Percentiles rank a stretch among this genome's conserved stretches.
Conservation (phyloP, 2,888 invertebrate genomes). For the Lasiommata megera region DNA sequence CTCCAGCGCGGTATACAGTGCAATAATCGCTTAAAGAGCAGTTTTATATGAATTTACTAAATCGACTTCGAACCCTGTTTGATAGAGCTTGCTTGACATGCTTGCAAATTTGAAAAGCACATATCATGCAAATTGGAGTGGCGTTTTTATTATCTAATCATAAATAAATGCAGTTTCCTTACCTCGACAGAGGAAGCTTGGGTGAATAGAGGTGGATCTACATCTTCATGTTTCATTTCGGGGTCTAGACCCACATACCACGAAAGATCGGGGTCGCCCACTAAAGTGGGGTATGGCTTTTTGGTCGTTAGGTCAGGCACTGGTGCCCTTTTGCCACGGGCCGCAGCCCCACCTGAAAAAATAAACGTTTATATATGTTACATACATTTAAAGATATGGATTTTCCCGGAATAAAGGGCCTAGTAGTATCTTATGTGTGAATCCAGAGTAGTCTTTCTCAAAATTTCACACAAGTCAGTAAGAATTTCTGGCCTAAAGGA, state of each 20-base stretch:
- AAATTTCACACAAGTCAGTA: too few relatives aligned
- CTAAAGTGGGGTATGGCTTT: slow-evolving; percentile 57
- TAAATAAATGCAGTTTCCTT: not conserved
- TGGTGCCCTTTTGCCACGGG: slow-evolving; percentile 57
- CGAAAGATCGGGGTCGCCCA: slow-evolving; percentile 63
- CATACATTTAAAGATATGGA: too few relatives aligned
- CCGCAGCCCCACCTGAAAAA: slow-evolving; percentile 29
- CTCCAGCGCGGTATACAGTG: too few relatives aligned
- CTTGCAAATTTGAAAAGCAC: not conserved
- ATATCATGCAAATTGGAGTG: not conserved
- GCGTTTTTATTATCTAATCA: not conserved
- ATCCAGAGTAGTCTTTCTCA: too few relatives aligned
- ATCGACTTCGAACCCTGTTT: too few relatives aligned
- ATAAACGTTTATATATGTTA: not conserved
- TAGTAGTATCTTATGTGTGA: too few relatives aligned
- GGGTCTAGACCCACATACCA: slow-evolving; percentile 78
- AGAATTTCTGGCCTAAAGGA: too few relatives aligned
- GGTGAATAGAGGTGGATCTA: slow-evolving; percentile 55
- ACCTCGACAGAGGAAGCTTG: slow-evolving; percentile 65
- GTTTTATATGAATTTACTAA: too few relatives aligned
- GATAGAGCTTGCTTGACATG: too few relatives aligned
- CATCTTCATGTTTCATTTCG: slow-evolving; percentile 72
- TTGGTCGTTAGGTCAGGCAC: slow-evolving; percentile 57
- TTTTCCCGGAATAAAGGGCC: too few relatives aligned
- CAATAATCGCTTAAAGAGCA: too few relatives aligned